Conservation (phyloP, 2,113 vertebrate species). For the Toxostoma redivivum region DNA sequence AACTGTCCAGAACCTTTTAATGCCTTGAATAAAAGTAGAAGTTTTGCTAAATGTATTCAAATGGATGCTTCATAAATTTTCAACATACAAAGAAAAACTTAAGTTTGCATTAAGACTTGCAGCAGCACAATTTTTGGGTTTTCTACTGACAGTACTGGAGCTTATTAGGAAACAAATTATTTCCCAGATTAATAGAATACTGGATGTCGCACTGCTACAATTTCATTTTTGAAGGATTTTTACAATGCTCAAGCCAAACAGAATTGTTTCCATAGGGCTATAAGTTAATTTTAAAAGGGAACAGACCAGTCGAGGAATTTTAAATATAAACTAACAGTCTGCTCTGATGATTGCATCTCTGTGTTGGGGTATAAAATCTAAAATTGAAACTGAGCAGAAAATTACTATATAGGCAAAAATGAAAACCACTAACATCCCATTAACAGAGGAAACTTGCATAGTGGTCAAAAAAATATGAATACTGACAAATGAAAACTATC, state of each 20-base stretch:
- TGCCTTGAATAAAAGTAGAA: neutral
- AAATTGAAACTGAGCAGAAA: constrained; percentile 51
- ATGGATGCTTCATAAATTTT: neutral
- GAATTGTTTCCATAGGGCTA: constrained; percentile 4
- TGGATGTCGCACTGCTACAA: neutral
- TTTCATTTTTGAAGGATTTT: constrained; percentile 21
- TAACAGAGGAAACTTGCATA: neutral
- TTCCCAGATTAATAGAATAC: neutral
- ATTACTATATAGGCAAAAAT: constrained; percentile 8
- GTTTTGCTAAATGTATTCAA: neutral
- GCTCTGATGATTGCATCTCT: constrained; percentile 1
- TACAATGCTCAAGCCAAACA: neutral
- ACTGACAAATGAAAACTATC: neutral
- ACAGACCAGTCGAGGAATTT: constrained; percentile 17
- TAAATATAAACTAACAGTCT: constrained; percentile 36
- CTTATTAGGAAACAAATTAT: neutral
- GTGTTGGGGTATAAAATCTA: constrained; percentile 9
- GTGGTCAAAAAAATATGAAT: neutral
- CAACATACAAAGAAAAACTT: neutral
- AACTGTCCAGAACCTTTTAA: neutral
- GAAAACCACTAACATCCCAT: neutral
- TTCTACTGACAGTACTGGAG: neutral
- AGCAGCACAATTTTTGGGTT: neutral
- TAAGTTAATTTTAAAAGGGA: neutral
- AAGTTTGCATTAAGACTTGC: neutral